Base-by-base conservation (phyloP, 1,140 invertebrate species). In the Cotesia typhae region DNA sequence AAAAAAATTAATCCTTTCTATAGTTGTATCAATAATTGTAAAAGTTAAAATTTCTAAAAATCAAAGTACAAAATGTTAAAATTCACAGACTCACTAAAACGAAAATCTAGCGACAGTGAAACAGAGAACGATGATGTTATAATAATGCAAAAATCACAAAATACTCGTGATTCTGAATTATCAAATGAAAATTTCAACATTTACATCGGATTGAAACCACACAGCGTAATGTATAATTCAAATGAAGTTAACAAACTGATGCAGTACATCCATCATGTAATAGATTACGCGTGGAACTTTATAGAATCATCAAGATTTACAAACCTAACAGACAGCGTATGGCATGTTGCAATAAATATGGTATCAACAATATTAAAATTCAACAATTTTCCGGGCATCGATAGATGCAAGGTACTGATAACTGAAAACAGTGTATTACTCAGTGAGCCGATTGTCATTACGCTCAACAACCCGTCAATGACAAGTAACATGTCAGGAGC, bases 351-450 rank as follows among this genome's bases (percentile, higher is more conserved):
- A 5, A 59, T 59, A 4, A 59, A 59, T 28, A 59, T 59, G 57
- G 20, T 59, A 59, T 59, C 57, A 20, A 59, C 57, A 9, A 59
- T 59, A 20, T 9, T 59, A 3, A 59, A 59, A 20, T 59, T 9
- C 20, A 59, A 59, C 28, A 59, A 59, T 59, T 59, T 59, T 59
- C 4, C 57, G 7, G 57, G 57, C 4, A 59, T 59, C 28, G 57
- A 59, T 59, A 59, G 10, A 59, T 59, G 57, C 17, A 17, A 17
- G 9, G 57, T 59, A 20, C 28, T 59, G 28, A 20, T 59, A 6
- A 59, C 57, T 9, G 57, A 59, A 59, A 59, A 59, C 9, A 59
- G 20, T 59, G 17, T 59, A 20, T 20, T 59, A 4, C 57, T 59
- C 17, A 59, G 57, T 20, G 57, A 59, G 20, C 57, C 57, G 6